phyloP scores from a whole-genome alignment of 2,797 vertebrate genomes.

The Hypotaenidia okinawae region DNA sequence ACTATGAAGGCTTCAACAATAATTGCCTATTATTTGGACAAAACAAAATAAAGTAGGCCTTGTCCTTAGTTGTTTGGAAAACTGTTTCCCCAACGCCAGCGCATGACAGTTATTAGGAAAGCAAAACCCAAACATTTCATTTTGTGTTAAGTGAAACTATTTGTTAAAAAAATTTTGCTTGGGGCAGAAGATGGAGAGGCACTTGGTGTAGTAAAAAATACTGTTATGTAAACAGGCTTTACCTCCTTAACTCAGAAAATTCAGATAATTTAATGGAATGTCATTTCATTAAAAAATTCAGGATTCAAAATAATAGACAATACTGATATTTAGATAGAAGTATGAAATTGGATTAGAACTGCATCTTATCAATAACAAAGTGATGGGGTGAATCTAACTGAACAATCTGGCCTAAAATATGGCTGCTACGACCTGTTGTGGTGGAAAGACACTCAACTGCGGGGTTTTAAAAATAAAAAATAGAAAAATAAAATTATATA shows the following conservation, averaged over 20 bases:
- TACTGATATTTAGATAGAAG: not conserved
- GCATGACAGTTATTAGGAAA: not conserved
- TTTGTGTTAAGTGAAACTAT: not conserved
- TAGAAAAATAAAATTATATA: no score
- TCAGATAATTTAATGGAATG: not conserved
- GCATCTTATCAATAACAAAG: not conserved
- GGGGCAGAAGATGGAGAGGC: accelerated
- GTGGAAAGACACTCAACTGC: no score
- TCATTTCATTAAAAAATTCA: not conserved
- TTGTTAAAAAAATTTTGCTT: not conserved
- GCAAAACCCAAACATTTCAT: not conserved
- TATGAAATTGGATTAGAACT: not conserved
- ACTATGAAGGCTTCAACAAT: not conserved
- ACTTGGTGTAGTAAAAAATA: no score
- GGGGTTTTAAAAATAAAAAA: no score
- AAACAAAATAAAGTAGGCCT: not conserved
- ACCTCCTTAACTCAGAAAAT: not conserved
- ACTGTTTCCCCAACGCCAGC: not conserved
- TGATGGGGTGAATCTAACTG: not conserved
- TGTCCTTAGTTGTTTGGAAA: not conserved
- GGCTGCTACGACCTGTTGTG: not conserved
- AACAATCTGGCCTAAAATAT: not conserved
- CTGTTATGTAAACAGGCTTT: not conserved
- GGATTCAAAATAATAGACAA: not conserved
- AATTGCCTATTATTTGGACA: not conserved